Conservation (phyloP, 37 sponge, comb jelly and placozoan species). For the Geodia barretti region DNA sequence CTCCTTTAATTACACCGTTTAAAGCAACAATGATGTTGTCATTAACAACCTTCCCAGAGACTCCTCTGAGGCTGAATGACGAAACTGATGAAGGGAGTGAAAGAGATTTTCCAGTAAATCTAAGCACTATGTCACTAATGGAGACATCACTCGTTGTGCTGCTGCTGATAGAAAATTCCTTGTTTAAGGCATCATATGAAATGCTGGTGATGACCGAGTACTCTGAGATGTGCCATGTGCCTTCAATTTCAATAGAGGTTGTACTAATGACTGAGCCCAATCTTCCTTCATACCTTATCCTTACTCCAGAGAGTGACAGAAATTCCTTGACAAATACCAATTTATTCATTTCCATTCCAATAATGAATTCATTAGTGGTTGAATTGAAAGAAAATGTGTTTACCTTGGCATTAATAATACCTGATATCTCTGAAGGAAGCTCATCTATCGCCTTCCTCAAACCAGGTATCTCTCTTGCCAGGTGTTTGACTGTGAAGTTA, state of each 20-base stretch:
- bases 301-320: not conserved
- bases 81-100: not conserved
- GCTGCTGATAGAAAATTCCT: not conserved
- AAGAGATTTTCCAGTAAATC: not conserved
- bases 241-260: not conserved
- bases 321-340: not conserved
- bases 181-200: not conserved
- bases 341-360: not conserved
- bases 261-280: not conserved
- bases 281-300: not conserved
- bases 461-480: not conserved
- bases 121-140: not conserved
- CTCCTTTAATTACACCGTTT: not conserved
- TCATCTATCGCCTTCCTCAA: not conserved
- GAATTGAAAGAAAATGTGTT: not conserved
- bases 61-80: not conserved
- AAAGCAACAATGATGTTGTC: not conserved
- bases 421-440: not conserved
- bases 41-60: not conserved
- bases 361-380: not conserved
- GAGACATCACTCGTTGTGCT: not conserved
- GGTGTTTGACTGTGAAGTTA: not conserved
- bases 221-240: not conserved
- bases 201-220: not conserved
- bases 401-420: not conserved